Conservation (phyloP, 2,113 vertebrate genomes). For the Corythoichthys haematopterus region DNA sequence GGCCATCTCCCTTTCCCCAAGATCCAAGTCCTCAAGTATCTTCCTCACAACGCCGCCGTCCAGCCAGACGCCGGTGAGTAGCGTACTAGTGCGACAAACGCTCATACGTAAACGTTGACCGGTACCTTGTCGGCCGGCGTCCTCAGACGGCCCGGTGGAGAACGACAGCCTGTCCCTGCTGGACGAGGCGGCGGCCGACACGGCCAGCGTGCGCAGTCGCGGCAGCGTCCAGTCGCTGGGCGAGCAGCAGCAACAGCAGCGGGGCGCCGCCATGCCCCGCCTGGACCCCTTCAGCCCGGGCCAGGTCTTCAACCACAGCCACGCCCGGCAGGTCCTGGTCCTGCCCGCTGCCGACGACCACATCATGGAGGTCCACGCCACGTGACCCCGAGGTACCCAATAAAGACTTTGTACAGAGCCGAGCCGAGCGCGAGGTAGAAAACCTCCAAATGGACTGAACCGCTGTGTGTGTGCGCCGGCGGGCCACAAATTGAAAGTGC, state of each 20-base stretch:
- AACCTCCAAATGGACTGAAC: no score
- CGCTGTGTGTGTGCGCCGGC: not conserved
- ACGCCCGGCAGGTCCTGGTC: slow-evolving; percentile 82
- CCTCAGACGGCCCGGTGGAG: slow-evolving; percentile 90
- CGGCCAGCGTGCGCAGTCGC: slow-evolving; percentile 81
- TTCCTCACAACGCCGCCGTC: slow-evolving; percentile 84
- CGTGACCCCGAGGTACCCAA: slow-evolving; percentile 72
- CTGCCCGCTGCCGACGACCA: slow-evolving; percentile 90
- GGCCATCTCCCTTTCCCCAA: slow-evolving; percentile 90
- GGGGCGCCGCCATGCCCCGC: slow-evolving; percentile 87
- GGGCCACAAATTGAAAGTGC: not conserved
- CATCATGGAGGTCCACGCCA: slow-evolving; percentile 91
- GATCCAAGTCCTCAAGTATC: slow-evolving; percentile 88
- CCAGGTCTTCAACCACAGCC: slow-evolving; percentile 89
- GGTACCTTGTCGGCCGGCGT: not conserved
- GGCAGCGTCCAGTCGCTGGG: slow-evolving; percentile 78
- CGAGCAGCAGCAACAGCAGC: slow-evolving; percentile 73
- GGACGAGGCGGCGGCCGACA: slow-evolving; percentile 83
- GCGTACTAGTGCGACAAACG: slow-evolving; percentile 13
- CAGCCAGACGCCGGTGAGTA: slow-evolving; percentile 84
- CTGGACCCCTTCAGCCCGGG: slow-evolving; percentile 85
- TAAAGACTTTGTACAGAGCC: not conserved
- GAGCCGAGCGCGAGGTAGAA: no score
- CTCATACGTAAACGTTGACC: not conserved
- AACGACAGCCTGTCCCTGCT: slow-evolving; percentile 89